phyloP scores from a whole-genome alignment of 2,113 vertebrate genomes.

The Gavia stellata region DNA sequence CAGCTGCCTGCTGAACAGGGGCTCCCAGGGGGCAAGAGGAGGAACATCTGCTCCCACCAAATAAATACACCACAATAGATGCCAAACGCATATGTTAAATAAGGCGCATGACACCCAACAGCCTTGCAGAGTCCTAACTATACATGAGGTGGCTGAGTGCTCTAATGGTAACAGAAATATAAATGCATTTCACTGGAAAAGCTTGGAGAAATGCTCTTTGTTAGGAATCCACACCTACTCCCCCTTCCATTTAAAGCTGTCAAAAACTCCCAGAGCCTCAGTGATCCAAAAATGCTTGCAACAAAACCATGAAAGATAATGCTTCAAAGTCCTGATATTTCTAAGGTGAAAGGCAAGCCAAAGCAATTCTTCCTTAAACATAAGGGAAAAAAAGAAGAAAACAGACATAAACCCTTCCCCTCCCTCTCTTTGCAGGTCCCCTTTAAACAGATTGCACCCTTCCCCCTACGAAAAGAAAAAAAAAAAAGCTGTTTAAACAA shows the following conservation, averaged over 20 bases:
- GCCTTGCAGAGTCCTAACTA: not conserved
- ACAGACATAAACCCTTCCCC: not conserved
- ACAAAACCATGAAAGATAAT: not conserved
- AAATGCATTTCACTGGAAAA: not conserved
- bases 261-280: not conserved
- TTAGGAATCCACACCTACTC: not conserved
- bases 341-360: constrained; percentile 20
- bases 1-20: not conserved
- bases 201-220: not conserved
- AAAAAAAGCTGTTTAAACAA: constrained; percentile 52
- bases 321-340: constrained; percentile 1
- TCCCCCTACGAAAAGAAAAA: not conserved
- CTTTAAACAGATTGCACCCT: constrained; percentile 12
- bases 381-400: not conserved
- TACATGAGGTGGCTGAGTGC: not conserved
- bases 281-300: not conserved
- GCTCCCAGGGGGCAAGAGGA: not conserved
- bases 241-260: not conserved
- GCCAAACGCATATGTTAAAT: not conserved
- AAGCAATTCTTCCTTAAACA: not conserved
- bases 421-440: not conserved
- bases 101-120: not conserved
- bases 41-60: not conserved
- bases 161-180: not conserved
- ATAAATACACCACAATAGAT: not conserved